Base-by-base conservation (phyloP, 2,113 vertebrate genomes). In the Heterotilapia buettikoferi region DNA sequence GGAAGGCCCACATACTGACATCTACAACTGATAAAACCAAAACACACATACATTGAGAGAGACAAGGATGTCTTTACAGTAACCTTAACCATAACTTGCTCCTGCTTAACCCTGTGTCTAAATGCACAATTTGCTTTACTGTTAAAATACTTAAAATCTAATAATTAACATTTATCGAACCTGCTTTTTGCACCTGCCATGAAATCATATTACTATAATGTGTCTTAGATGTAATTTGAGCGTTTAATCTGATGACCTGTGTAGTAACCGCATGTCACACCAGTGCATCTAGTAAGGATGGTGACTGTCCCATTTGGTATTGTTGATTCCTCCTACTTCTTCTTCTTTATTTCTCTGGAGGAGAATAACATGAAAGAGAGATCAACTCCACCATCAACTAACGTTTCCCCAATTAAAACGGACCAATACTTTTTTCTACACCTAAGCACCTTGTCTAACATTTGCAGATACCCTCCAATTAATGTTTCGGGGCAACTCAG, bases 201-300 rank as follows among this genome's bases (percentile, higher is more conserved):
- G 33, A 21, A 68, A 38, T 68, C 63, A 63, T 36, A 63, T 63
- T n/a, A 66, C 31, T 21, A 1, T 68, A 68, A 38, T 68, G 63
- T 21, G 63, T 40, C 4, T 40, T 61, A 31, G 29, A 31, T 31
- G 5, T 47, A 5, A 47, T 13, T 18, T 18, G 5, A 18, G 7
- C 4, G 3, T 52, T 9, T 19, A 52, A 52, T 52, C 47, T 50
- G 16, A 45, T 45, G 12, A 45, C 43, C 13, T 63, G 18, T 71
- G 36, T 38, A 14, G 66, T 71, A 71, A 14, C 36, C 0, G 3
- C 36, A 43, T 1, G 12, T 24, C 1, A 1, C 63, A 43, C n/a
- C n/a, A 71, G 1, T 2, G 36, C 19, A 40, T 68, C 63, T 21
- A 29, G 24, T 29, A 2, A 68, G 3, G 63, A 21, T 68, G 19